Conservation (phyloP, 1,140 invertebrate genomes). For the Drosophila subpulchrella region DNA sequence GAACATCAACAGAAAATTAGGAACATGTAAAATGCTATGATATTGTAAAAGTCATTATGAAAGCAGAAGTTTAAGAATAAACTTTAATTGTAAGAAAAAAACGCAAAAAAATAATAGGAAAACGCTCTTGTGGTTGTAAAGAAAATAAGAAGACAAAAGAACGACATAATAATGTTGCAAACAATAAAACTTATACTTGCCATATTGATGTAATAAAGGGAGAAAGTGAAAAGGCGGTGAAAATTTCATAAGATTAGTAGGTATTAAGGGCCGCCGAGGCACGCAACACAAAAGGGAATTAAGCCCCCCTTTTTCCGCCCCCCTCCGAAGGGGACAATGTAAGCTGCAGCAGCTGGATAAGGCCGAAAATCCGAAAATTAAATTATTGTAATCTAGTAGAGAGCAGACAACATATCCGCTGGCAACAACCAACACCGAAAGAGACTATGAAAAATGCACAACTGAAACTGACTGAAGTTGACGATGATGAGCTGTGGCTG, state of each 20-base stretch:
- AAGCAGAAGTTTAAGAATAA: constrained; percentile 36
- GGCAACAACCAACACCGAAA: constrained; percentile 74
- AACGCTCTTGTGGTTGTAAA: constrained; percentile 76
- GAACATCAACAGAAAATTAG: constrained; percentile 40
- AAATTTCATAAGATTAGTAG: constrained; percentile 63
- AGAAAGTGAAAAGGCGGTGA: constrained; percentile 30
- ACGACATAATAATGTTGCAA: constrained; percentile 59
- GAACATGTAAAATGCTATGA: constrained; percentile 23
- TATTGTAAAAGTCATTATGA: constrained; percentile 23
- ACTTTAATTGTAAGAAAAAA: constrained; percentile 51
- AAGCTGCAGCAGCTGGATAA: constrained; percentile 52
- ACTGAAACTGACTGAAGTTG: constrained; percentile 80
- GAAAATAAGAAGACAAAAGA: constrained; percentile 40
- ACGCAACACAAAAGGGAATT: constrained; percentile 12
- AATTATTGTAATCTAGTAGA: constrained; percentile 41
- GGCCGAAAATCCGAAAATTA: constrained; percentile 29
- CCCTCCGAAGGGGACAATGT: constrained; percentile 54
- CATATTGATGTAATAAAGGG: constrained; percentile 70
- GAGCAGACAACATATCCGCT: constrained; percentile 66
- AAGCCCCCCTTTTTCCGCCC: not conserved
- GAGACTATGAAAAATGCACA: constrained; percentile 83
- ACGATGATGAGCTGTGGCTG: constrained; percentile 76
- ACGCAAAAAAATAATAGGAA: constrained; percentile 37
- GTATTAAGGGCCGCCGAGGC: constrained; percentile 48
- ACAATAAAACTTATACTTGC: constrained; percentile 81